These are phyloP conservation scores for Amphibalanus amphitrite DNA, from an alignment of 1,140 invertebrate species.

Conservation along the genomic window DNA sequence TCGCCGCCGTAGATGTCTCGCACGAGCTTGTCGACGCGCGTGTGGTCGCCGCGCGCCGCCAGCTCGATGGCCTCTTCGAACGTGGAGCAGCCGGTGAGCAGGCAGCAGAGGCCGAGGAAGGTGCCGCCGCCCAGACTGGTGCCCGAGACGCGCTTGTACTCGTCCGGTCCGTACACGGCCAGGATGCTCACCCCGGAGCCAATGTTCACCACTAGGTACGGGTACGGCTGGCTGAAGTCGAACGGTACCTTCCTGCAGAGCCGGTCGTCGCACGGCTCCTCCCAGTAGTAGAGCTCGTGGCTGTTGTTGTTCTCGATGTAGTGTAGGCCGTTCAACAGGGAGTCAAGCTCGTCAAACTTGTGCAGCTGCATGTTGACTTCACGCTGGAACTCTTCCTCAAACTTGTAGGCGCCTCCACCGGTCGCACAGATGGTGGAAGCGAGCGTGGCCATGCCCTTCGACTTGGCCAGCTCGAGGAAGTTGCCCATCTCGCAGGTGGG, in stretches of 20 bases:
- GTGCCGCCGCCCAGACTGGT: constrained; percentile 88
- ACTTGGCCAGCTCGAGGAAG: constrained; percentile 80
- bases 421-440: constrained; percentile 94
- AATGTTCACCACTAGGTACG: constrained; percentile 93
- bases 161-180: constrained; percentile 72
- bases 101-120: constrained; percentile 87
- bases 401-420: constrained; percentile 94
- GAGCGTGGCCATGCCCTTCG: constrained; percentile 80
- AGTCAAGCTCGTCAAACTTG: constrained; percentile 94
- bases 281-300: constrained; percentile 85
- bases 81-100: constrained; percentile 84
- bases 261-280: constrained; percentile 50
- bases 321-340: constrained; percentile 82
- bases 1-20: constrained; percentile 83
- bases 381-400: constrained; percentile 83
- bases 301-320: constrained; percentile 81
- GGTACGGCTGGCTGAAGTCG: constrained; percentile 85
- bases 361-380: constrained; percentile 82
- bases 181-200: constrained; percentile 94
- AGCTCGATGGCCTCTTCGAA: constrained; percentile 96
- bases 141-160: constrained; percentile 85
- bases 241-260: constrained; percentile 51
- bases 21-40: constrained; percentile 86
- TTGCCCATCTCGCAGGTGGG: constrained; percentile 88
- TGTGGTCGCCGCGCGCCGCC: constrained; percentile 83